Conservation (phyloP, 2,113 vertebrate genomes). For the Salminus brasiliensis region DNA sequence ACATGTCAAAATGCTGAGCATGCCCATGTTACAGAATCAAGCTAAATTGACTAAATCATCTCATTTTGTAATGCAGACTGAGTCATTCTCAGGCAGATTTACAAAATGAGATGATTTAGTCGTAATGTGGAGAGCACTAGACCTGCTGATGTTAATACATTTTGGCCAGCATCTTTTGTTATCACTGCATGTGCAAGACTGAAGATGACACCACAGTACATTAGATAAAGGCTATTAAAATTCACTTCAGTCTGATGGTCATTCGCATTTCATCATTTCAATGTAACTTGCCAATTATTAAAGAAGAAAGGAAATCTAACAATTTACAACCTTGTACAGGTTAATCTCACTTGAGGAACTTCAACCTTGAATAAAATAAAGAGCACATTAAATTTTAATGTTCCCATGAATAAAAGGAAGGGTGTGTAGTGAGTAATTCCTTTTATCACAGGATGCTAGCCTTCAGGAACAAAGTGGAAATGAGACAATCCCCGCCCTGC, state of each 20-base stretch:
- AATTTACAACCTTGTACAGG: background rate
- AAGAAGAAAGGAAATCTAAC: background rate
- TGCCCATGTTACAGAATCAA: slow-evolving; percentile 11
- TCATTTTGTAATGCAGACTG: too few species aligned
- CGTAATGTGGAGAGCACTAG: slow-evolving; percentile 15
- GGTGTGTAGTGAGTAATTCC: background rate
- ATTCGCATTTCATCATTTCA: background rate
- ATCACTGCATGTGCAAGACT: slow-evolving; percentile 1
- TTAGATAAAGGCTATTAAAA: slow-evolving; percentile 16
- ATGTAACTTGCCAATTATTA: slow-evolving; percentile 10
- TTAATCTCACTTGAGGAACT: background rate
- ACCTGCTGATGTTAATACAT: slow-evolving; percentile 31
- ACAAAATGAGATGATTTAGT: slow-evolving; percentile 28
- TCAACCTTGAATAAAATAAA: background rate
- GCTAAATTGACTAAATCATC: too few species aligned
- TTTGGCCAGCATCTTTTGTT: slow-evolving; percentile 23
- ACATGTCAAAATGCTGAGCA: slow-evolving; percentile 18
- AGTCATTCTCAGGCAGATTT: background rate
- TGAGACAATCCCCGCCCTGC: background rate
- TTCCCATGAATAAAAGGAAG: slow-evolving; percentile 1
- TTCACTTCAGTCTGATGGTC: background rate
- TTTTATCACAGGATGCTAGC: background rate
- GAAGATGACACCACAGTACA: background rate
- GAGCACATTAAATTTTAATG: background rate
- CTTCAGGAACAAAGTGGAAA: slow-evolving; percentile 22